Evolutionary conservation across 2,797 vertebrate genomes (phyloP).

Genomic region (Myotis vivesi): DNA sequence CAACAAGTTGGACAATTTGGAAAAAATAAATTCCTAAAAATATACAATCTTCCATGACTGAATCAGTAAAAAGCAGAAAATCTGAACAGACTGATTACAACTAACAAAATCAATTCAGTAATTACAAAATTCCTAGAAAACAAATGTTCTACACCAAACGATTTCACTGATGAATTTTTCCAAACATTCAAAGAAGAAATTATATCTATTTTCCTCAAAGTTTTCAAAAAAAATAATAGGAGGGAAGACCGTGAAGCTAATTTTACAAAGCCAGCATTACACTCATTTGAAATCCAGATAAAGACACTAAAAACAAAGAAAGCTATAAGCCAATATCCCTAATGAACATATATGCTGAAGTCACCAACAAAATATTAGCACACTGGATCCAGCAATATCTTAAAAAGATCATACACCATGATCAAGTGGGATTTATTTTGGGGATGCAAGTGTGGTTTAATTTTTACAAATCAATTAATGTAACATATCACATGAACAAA

Average conservation of each 20-base stretch:
- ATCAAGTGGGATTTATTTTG: neutral
- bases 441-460: neutral
- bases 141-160: too few relatives aligned
- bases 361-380: neutral
- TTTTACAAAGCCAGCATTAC: neutral
- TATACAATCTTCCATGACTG: too few relatives aligned
- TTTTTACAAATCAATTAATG: neutral
- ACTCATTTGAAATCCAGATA: neutral
- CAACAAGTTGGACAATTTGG: too few relatives aligned
- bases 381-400: neutral
- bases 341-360: neutral
- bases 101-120: too few relatives aligned
- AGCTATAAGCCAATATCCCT: neutral
- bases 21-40: too few relatives aligned
- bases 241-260: neutral
- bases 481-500: neutral
- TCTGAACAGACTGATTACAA: too few relatives aligned
- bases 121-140: too few relatives aligned
- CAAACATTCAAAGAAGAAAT: neutral
- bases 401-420: neutral
- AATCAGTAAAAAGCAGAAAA: too few relatives aligned
- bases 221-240: neutral
- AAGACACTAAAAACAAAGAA: neutral
- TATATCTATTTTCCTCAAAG: neutral
- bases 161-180: neutral